A percentile compares a stretch with the other conserved stretches of the same genome.
Conservation (phyloP, 2,797 vertebrate species). For the Notolabrus celidotus region DNA sequence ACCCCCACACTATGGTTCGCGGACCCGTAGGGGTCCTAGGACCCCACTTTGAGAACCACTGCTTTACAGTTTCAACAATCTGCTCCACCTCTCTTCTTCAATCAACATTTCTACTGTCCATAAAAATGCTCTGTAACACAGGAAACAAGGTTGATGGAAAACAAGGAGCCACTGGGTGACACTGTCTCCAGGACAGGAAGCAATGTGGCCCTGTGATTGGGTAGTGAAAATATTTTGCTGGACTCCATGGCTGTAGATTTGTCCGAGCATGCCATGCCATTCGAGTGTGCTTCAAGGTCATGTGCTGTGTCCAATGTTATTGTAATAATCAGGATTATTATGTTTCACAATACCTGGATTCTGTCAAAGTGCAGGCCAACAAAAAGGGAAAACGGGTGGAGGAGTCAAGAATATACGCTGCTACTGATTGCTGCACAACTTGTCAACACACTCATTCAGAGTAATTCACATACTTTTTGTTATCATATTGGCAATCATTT, state of each 20-base stretch:
- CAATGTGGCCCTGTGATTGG: constrained; percentile 76
- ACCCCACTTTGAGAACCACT: no score
- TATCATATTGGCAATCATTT: constrained; percentile 24
- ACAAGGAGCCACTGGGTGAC: constrained; percentile 70
- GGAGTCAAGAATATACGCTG: constrained; percentile 14
- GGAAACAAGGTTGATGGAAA: constrained; percentile 80
- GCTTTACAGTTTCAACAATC: background rate
- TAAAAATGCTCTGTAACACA: constrained; percentile 65
- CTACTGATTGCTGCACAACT: constrained; percentile 11
- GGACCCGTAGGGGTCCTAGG: no score
- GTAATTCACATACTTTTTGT: constrained; percentile 7
- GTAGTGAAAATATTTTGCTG: constrained; percentile 85
- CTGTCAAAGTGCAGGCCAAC: constrained; percentile 55
- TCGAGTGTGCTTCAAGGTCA: constrained; percentile 56
- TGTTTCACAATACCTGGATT: constrained; percentile 69
- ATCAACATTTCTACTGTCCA: constrained; percentile 15
- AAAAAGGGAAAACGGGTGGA: constrained; percentile 35
- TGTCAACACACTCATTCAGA: constrained; percentile 15
- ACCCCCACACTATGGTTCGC: no score
- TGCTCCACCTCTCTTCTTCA: constrained; percentile 1
- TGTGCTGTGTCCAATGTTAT: constrained; percentile 72
- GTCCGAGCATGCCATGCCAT: constrained; percentile 47
- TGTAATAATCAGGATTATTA: constrained; percentile 76
- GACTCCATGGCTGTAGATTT: constrained; percentile 72
- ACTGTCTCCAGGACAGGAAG: constrained; percentile 79